Conservation (phyloP, 2,888 invertebrate genomes). For the Aleiodes alternator region DNA sequence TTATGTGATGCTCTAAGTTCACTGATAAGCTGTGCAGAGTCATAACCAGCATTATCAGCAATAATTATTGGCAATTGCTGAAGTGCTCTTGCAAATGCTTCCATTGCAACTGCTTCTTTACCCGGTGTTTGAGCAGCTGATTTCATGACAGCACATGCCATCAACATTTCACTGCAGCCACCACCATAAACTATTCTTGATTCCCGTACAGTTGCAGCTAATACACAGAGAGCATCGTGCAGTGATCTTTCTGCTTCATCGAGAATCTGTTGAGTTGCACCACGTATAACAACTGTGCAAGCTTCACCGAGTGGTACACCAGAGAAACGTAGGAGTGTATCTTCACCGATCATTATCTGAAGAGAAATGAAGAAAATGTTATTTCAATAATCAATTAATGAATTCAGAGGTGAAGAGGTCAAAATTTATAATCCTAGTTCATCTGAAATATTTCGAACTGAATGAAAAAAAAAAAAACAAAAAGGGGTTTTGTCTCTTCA, state of each 20-base stretch:
- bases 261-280: slow-evolving; percentile 98
- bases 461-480: too few relatives aligned
- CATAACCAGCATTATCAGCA: slow-evolving; percentile 99
- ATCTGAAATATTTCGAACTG: not conserved
- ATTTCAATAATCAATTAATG: slow-evolving; percentile 32
- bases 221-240: slow-evolving; percentile 98
- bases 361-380: slow-evolving; percentile 44
- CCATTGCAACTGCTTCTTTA: slow-evolving; percentile 98
- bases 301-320: slow-evolving; percentile 97
- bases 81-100: slow-evolving; percentile 94
- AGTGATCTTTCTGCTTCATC: slow-evolving; percentile 99
- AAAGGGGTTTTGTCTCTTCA: too few relatives aligned
- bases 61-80: slow-evolving; percentile 95
- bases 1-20: slow-evolving; percentile 94
- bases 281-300: slow-evolving; percentile 97
- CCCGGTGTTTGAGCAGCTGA: slow-evolving; percentile 93
- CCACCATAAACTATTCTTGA: slow-evolving; percentile 94
- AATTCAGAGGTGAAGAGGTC: not conserved
- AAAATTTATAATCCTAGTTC: not conserved
- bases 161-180: slow-evolving; percentile 96
- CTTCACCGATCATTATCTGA: slow-evolving; percentile 97
- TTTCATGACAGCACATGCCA: slow-evolving; percentile 94
- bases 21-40: slow-evolving; percentile 96
- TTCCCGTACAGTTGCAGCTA: slow-evolving; percentile 96
- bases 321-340: slow-evolving; percentile 94